phyloP scores from a whole-genome alignment of 2,113 vertebrate species.

The Pavo muticus region DNA sequence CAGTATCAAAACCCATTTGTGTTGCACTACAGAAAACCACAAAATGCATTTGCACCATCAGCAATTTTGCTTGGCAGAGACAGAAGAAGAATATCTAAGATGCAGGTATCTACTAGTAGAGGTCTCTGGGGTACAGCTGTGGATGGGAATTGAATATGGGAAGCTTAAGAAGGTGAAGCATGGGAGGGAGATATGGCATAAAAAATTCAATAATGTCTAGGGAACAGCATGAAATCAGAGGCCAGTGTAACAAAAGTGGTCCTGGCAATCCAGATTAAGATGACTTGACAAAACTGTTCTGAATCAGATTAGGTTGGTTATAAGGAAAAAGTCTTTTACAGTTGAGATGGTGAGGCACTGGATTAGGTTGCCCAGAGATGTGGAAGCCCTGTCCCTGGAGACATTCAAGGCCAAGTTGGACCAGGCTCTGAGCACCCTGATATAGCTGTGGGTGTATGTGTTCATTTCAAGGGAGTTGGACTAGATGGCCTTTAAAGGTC shows the following conservation, averaged over 20 bases:
- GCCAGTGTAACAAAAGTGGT: background rate
- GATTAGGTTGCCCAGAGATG: too few species aligned
- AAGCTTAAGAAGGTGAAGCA: background rate
- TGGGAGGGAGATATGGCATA: background rate
- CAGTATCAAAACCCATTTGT: background rate
- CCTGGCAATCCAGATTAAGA: background rate
- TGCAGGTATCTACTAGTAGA: background rate
- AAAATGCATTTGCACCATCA: background rate
- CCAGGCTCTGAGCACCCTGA: too few species aligned
- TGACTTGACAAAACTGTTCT: background rate
- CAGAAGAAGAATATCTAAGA: background rate
- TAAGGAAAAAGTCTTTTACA: too few species aligned
- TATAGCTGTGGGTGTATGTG: too few species aligned
- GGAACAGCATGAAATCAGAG: background rate
- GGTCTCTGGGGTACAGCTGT: background rate
- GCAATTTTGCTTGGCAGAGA: background rate
- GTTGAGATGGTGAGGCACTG: too few species aligned
- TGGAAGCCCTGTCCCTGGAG: too few species aligned
- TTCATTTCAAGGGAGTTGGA: too few species aligned
- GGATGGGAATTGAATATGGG: background rate
- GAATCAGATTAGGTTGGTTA: background rate
- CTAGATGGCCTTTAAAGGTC: too few species aligned
- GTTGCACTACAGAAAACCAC: background rate
- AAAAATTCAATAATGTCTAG: background rate
- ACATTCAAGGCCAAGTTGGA: too few species aligned